Percentiles rank a stretch among this genome's conserved stretches.
These are phyloP conservation scores for Peromyscus polionotus DNA, from an alignment of 2,113 vertebrate species.

Conservation along the genomic window DNA sequence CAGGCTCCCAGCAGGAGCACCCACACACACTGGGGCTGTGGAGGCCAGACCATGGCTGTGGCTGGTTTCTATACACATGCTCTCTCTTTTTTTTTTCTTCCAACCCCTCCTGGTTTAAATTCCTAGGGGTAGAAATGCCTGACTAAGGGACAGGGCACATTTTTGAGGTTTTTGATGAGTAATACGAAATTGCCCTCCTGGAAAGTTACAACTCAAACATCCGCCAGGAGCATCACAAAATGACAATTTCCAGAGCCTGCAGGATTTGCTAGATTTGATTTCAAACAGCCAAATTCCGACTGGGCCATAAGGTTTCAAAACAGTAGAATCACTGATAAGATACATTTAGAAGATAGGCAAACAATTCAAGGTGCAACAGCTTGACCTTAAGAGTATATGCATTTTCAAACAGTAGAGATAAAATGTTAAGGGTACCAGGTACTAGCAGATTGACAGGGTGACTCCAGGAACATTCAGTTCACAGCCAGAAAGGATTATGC, in stretches of 20 bases:
- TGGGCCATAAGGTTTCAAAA: not conserved
- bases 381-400: not conserved
- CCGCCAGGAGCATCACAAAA: constrained; percentile 52
- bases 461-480: not conserved
- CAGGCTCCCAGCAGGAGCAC: not conserved
- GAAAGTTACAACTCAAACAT: constrained; percentile 67
- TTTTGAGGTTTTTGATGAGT: constrained; percentile 82
- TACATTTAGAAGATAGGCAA: not conserved
- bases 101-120: constrained; percentile 57
- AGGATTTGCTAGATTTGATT: constrained; percentile 36
- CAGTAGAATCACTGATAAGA: constrained; percentile 7
- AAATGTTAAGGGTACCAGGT: not conserved
- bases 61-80: not conserved
- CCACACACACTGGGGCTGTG: not conserved
- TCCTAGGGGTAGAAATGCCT: constrained; percentile 73
- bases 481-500: not conserved
- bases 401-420: constrained; percentile 31
- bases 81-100: not conserved
- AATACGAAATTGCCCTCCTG: constrained; percentile 79
- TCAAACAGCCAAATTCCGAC: constrained; percentile 20
- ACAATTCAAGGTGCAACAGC: not conserved
- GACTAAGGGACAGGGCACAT: constrained; percentile 77
- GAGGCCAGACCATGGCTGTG: not conserved
- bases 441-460: not conserved
- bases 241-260: constrained; percentile 66